Evolutionary conservation across 2,113 vertebrate species (phyloP), one percentile per base, ranked within the genome.

Genomic region (Accipiter virgatus): DNA sequence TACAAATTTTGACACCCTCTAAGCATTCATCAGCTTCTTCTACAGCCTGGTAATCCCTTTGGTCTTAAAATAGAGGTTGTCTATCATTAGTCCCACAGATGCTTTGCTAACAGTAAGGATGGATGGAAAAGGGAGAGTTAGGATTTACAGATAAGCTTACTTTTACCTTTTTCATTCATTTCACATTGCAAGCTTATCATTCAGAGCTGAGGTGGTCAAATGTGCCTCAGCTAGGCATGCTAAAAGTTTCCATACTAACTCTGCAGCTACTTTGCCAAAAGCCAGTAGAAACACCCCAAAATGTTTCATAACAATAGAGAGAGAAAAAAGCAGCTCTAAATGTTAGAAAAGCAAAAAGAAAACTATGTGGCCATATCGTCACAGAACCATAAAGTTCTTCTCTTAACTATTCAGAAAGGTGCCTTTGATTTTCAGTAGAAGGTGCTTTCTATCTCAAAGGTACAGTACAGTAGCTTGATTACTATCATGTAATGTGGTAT

Each of bases 371-470:
- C 59, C 65, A 26, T 86, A 95, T 95, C 68, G 65, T 53, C 70
- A 90, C 68, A 68, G 70, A 72, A 61, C 38, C 53, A 43, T 80
- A 38, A 91, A 95, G 31, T 68, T 61, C 55, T 93, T 65, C 48
- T 73, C 68, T 93, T 53, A 90, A 17, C 58, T 63, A 38, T 73
- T 83, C 72, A 75, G 73, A 72, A 79, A 95, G 89, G 22, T 68
- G 48, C 13, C 56, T 95, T 97, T 96, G 88, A 95, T 96, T 96
- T 96, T 38, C 32, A 66, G 75, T 86, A 81, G 91, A 95, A 94
- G 34, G 48, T 80, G 32, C 11, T 87, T 95, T 95, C 36, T 86
- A 72, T 77, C 85, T 94, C 82, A 92, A 48, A 91, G 56, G 29
- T 75, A 75, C 66, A 86, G 62, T 58, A 68, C 22, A 66, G 72